These are phyloP conservation scores for Hiodon alosoides DNA, from an alignment of 2,113 vertebrate genomes.

Conservation along the genomic window DNA sequence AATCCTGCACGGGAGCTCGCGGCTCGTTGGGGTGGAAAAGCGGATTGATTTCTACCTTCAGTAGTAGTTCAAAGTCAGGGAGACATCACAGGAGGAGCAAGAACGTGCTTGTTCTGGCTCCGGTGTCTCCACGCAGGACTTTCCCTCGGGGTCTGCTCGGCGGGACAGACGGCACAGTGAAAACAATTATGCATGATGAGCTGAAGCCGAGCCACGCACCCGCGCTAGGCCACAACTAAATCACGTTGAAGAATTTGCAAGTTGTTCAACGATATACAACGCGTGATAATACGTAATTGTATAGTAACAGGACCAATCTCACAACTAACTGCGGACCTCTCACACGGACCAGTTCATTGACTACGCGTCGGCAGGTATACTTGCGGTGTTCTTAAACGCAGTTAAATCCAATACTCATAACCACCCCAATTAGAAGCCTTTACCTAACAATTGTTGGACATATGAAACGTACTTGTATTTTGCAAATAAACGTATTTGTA, in stretches of 20 bases:
- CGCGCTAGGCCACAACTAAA: no score
- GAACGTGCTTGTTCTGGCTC: slow-evolving; percentile 59
- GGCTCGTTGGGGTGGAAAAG: slow-evolving; percentile 26
- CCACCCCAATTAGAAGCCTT: no score
- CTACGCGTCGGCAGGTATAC: no score
- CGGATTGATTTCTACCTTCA: slow-evolving; percentile 60
- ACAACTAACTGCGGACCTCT: no score
- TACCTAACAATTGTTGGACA: no score
- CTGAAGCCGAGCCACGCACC: neutral
- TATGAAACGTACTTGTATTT: no score
- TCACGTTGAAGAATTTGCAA: neutral
- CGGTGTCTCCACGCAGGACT: slow-evolving; percentile 63
- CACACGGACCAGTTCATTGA: no score
- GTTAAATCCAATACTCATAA: no score
- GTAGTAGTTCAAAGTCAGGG: slow-evolving; percentile 59
- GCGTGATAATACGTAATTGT: no score
- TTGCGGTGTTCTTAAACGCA: no score
- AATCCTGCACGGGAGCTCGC: slow-evolving; percentile 18
- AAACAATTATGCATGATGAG: slow-evolving; percentile 54
- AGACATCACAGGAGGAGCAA: slow-evolving; percentile 66
- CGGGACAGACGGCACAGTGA: slow-evolving; percentile 57
- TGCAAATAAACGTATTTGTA: no score
- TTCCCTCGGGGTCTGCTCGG: slow-evolving; percentile 51
- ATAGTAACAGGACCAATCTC: no score
- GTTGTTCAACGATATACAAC: neutral